Evolutionary conservation across 2,888 invertebrate genomes (phyloP).

Genomic region (Acrobasis repandana): DNA sequence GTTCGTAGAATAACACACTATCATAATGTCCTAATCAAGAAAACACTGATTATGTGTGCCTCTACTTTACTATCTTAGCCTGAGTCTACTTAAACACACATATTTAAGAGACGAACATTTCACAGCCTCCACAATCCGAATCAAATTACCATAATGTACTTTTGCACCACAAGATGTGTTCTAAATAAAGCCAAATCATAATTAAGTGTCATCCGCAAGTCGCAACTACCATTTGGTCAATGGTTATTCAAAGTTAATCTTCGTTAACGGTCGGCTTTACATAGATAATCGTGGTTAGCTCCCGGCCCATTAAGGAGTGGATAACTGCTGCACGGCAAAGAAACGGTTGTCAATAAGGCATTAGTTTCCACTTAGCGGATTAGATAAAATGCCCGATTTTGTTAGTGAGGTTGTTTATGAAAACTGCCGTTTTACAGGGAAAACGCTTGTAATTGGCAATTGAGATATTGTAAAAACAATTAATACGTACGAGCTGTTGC

Average conservation of each 20-base stretch:
- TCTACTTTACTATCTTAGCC: no score
- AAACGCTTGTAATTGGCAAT: slow-evolving; percentile 7
- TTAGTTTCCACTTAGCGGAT: slow-evolving; percentile 73
- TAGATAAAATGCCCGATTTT: slow-evolving; percentile 52
- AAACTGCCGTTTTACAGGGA: slow-evolving; percentile 8
- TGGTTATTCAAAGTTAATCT: slow-evolving; percentile 2
- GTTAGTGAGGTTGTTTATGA: slow-evolving; percentile 29
- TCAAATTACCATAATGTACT: no score
- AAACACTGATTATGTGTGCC: no score
- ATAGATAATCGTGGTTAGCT: slow-evolving; percentile 16
- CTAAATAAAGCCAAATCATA: not conserved
- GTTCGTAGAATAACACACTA: no score
- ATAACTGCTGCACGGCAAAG: slow-evolving; percentile 51
- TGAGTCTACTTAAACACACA: no score
- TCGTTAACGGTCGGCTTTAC: slow-evolving; percentile 5
- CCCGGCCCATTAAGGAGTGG: slow-evolving; percentile 57
- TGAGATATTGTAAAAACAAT: not conserved
- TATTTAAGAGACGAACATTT: no score
- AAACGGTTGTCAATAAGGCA: slow-evolving; percentile 60
- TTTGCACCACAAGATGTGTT: no score
- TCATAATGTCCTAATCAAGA: no score
- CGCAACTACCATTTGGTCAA: not conserved
- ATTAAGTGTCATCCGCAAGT: not conserved
- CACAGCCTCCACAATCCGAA: no score
- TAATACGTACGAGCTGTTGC: no score